Conservation (phyloP, 2,888 invertebrate species). For the Cataglyphis livida region DNA sequence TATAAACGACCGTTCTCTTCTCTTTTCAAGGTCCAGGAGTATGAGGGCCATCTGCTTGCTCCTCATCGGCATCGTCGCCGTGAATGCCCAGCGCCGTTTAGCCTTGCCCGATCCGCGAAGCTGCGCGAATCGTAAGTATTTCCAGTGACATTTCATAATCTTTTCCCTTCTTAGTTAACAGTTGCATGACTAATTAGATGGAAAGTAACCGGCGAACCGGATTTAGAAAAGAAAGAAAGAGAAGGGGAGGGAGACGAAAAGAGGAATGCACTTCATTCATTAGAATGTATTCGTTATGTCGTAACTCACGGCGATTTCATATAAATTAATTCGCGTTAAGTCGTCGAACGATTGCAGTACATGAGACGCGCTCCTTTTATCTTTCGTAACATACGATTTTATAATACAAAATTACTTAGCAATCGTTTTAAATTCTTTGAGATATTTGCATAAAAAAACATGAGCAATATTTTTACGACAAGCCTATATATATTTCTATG, state of each 20-base stretch:
- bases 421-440: neutral
- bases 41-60: conserved; percentile 86
- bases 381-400: neutral
- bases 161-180: neutral
- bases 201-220: conserved; percentile 6
- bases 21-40: conserved; percentile 74
- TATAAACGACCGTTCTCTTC: conserved; percentile 14
- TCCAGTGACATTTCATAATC: conserved; percentile 40
- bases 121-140: conserved; percentile 93
- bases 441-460: neutral
- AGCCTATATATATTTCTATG: conserved; percentile 19
- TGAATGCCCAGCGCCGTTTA: conserved; percentile 93
- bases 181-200: conserved; percentile 2
- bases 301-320: neutral
- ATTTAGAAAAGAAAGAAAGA: neutral
- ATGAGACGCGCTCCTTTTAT: neutral
- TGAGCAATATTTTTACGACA: neutral
- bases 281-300: conserved; percentile 2
- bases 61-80: conserved; percentile 89
- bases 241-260: too few species aligned
- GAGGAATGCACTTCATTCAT: conserved; percentile 8
- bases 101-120: conserved; percentile 96
- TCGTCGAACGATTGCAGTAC: conserved; percentile 5
- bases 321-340: neutral
- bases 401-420: neutral